Conservation (phyloP, 2,888 invertebrate genomes). For the Tetramorium bicarinatum region DNA sequence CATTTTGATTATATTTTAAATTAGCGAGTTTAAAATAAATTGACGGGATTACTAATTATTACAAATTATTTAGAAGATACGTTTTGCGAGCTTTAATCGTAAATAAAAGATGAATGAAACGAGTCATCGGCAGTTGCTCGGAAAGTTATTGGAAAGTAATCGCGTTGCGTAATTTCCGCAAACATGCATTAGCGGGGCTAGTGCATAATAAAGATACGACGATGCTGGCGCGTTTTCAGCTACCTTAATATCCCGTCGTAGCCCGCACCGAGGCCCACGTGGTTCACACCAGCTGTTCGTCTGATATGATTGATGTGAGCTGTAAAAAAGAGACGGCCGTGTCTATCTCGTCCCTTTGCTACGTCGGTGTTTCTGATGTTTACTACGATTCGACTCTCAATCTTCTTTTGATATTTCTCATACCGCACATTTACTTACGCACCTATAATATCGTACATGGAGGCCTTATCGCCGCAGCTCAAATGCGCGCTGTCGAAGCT, state of each 20-base stretch:
- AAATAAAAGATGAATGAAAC: neutral
- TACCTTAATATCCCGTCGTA: constrained; percentile 88
- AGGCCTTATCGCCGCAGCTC: constrained; percentile 88
- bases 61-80: neutral
- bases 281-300: constrained; percentile 89
- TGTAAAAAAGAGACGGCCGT: constrained; percentile 66
- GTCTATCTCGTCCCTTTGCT: neutral
- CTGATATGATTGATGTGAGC: constrained; percentile 90
- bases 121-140: neutral
- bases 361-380: constrained; percentile 12
- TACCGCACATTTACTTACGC: constrained; percentile 61
- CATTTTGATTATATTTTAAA: neutral
- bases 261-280: constrained; percentile 89
- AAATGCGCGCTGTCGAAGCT: constrained; percentile 89
- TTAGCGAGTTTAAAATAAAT: neutral
- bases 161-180: neutral
- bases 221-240: neutral
- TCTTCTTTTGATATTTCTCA: constrained; percentile 18
- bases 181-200: neutral
- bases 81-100: neutral
- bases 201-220: constrained; percentile 16
- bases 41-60: neutral
- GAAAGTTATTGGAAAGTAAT: neutral
- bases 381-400: constrained; percentile 7
- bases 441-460: constrained; percentile 89